phyloP scores from a whole-genome alignment of 2,888 invertebrate genomes.

The Acheta domesticus region DNA sequence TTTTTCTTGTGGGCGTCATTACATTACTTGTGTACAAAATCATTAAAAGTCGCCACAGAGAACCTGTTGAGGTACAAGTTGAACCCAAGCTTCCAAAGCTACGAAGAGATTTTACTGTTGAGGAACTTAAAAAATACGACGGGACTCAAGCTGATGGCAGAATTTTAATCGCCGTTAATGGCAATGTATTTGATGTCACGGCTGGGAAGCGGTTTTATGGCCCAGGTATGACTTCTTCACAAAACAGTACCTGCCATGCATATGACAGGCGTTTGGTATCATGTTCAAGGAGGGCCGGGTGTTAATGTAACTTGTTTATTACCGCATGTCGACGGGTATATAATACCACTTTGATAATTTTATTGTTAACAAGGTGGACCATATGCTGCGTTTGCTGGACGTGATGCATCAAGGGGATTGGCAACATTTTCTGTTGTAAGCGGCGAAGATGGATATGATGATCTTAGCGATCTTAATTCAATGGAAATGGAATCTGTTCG shows the following conservation, averaged over 20 bases:
- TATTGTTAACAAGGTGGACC: slow-evolving; percentile 69
- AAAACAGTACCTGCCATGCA: not conserved
- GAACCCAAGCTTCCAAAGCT: slow-evolving; percentile 73
- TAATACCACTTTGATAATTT: no score
- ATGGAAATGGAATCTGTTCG: slow-evolving; percentile 92
- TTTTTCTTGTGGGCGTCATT: slow-evolving; percentile 65
- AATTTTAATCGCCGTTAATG: slow-evolving; percentile 88
- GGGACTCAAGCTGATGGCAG: slow-evolving; percentile 83
- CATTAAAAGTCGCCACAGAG: slow-evolving; percentile 50
- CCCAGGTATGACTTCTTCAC: slow-evolving; percentile 64
- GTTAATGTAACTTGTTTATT: not conserved
- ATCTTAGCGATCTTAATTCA: slow-evolving; percentile 86
- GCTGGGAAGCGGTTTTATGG: slow-evolving; percentile 88
- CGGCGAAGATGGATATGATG: slow-evolving; percentile 85
- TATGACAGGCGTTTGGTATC: not conserved
- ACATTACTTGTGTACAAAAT: slow-evolving; percentile 73
- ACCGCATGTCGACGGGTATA: not conserved
- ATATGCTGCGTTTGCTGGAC: slow-evolving; percentile 90
- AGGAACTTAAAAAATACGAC: slow-evolving; percentile 81
- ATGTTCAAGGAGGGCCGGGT: not conserved
- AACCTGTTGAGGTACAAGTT: slow-evolving; percentile 45
- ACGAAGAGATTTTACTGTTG: slow-evolving; percentile 81
- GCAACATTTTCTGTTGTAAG: slow-evolving; percentile 88
- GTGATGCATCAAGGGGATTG: slow-evolving; percentile 90
- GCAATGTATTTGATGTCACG: slow-evolving; percentile 92